phyloP scores from a whole-genome alignment of 2,797 vertebrate species.

The Spinus olivaceus region DNA sequence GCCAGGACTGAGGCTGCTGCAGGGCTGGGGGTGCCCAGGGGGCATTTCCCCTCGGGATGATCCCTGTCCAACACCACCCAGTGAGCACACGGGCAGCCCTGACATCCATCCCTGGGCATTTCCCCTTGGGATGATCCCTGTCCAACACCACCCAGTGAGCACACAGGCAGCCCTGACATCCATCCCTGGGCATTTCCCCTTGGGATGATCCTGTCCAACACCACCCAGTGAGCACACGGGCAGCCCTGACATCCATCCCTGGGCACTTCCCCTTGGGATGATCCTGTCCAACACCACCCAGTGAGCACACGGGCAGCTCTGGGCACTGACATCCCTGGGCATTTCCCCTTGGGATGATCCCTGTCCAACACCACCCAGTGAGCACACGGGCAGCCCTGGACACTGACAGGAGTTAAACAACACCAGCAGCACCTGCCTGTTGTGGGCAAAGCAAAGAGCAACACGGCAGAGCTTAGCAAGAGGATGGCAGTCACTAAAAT shows the following conservation, averaged over 20 bases:
- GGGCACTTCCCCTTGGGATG: not conserved
- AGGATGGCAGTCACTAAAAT: not conserved
- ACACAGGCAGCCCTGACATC: no score
- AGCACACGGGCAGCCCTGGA: not conserved
- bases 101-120: no score
- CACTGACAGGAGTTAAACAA: not conserved
- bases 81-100: no score
- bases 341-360: no score
- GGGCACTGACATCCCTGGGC: no score
- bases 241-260: not conserved
- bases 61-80: not conserved
- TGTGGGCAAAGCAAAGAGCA: fast-evolving
- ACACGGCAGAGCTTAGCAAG: fast-evolving
- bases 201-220: not conserved
- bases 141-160: not conserved
- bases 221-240: not conserved
- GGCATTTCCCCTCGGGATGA: not conserved
- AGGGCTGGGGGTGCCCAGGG: not conserved
- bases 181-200: not conserved
- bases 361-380: not conserved
- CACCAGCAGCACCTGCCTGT: not conserved
- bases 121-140: no score
- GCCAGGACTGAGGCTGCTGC: not conserved
- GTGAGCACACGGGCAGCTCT: no score
- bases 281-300: no score